phyloP scores from a whole-genome alignment of 1,140 invertebrate species.

The Mizuhopecten yessoensis region DNA sequence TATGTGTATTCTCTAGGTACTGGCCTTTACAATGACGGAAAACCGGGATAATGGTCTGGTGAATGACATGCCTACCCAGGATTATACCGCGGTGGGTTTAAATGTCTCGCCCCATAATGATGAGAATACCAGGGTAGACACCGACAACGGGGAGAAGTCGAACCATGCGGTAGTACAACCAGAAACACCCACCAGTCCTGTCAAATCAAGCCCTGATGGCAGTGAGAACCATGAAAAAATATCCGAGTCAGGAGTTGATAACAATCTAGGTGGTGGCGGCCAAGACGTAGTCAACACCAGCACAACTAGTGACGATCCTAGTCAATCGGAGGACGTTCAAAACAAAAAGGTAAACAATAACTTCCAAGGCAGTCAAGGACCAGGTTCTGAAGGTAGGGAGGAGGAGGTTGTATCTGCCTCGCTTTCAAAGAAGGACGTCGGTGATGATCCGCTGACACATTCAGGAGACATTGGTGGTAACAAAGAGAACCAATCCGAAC shows the following conservation, averaged over 20 bases:
- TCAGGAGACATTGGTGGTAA: background rate
- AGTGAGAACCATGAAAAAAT: background rate
- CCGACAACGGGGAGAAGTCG: background rate
- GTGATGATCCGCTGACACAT: background rate
- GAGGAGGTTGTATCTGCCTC: background rate
- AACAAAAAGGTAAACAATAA: background rate
- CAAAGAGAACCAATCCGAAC: background rate
- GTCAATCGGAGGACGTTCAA: background rate
- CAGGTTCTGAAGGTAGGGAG: background rate
- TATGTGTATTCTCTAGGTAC: conserved; percentile 14
- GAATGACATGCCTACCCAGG: conserved; percentile 29
- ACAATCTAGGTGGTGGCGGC: background rate
- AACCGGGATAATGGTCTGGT: background rate
- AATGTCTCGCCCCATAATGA: background rate
- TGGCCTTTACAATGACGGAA: background rate
- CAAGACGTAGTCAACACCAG: background rate
- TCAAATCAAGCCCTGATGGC: background rate
- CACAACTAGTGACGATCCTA: background rate
- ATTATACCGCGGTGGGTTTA: background rate
- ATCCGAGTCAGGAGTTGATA: conserved; percentile 21
- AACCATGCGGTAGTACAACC: background rate
- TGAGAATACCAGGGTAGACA: conserved; percentile 4
- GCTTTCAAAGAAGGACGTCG: background rate
- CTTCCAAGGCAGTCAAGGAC: background rate
- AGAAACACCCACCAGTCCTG: background rate